Evolutionary conservation across 2,888 invertebrate genomes (phyloP).

Genomic region (Pseudococcus viburni): DNA sequence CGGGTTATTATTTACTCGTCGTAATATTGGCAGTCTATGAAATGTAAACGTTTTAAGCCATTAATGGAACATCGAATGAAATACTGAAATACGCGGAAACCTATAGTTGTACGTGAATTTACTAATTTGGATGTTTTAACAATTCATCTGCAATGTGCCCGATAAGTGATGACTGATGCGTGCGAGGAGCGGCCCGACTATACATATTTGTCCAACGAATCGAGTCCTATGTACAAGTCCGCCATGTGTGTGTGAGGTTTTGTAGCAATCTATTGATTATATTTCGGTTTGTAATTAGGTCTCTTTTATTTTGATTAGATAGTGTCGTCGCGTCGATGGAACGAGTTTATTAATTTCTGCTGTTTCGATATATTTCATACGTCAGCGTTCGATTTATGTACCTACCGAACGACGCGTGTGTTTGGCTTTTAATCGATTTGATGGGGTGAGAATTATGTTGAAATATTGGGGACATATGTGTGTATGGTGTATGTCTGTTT

Average conservation of each 20-base stretch:
- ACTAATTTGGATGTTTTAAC: constrained; percentile 21
- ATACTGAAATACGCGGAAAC: not conserved
- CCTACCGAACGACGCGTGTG: not conserved
- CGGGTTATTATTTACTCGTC: constrained; percentile 2
- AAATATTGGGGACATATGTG: too few species aligned
- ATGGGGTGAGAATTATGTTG: too few species aligned
- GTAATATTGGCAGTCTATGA: constrained; percentile 2
- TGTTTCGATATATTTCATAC: not conserved
- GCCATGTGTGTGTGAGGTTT: not conserved
- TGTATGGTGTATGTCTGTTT: too few species aligned
- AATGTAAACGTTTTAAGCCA: constrained; percentile 11
- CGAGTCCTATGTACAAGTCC: not conserved
- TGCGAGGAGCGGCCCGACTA: not conserved
- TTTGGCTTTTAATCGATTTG: constrained; percentile 1
- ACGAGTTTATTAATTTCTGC: constrained; percentile 19
- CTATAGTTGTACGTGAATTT: not conserved
- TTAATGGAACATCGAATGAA: not conserved
- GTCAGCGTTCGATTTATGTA: not conserved
- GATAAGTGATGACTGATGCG: constrained; percentile 35
- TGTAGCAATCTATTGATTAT: constrained; percentile 9
- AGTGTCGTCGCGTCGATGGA: not conserved
- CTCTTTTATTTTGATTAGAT: constrained; percentile 8
- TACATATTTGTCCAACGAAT: not conserved
- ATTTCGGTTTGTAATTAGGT: constrained; percentile 14
- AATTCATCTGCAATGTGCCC: not conserved